Percentiles rank a stretch among this genome's conserved stretches.
Evolutionary conservation across 2,888 invertebrate genomes (phyloP).

Genomic region (Ochropleura plecta): DNA sequence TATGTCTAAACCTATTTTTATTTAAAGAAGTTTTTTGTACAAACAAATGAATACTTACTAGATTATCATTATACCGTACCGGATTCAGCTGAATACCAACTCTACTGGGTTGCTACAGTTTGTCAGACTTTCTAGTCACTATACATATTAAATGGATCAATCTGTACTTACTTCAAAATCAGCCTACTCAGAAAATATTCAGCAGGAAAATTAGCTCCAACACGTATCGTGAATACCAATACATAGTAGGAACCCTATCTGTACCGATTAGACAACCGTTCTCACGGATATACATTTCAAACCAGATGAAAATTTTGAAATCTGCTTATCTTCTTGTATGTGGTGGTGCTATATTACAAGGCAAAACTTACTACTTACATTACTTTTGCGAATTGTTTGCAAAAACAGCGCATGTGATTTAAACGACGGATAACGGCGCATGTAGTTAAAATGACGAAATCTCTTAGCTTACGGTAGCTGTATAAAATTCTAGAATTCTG

Average conservation of each 20-base stretch:
- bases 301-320: constrained; percentile 8
- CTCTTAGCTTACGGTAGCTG: too few species aligned
- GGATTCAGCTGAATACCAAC: too few species aligned
- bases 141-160: background rate
- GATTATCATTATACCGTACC: background rate
- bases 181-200: background rate
- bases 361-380: too few species aligned
- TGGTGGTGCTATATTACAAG: too few species aligned
- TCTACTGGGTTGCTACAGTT: too few species aligned
- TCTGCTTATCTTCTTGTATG: background rate
- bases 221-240: background rate
- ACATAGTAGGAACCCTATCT: background rate
- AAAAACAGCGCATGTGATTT: too few species aligned
- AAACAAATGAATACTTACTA: background rate
- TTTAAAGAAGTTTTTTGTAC: background rate
- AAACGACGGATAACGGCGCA: too few species aligned
- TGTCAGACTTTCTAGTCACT: too few species aligned
- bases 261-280: background rate
- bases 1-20: constrained; percentile 1
- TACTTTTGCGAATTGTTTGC: too few species aligned
- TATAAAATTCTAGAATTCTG: background rate
- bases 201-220: background rate
- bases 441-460: too few species aligned
- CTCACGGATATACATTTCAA: constrained; percentile 10
- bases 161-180: background rate